Conservation (phyloP, 2,888 invertebrate genomes). For the Dryococelus australis region DNA sequence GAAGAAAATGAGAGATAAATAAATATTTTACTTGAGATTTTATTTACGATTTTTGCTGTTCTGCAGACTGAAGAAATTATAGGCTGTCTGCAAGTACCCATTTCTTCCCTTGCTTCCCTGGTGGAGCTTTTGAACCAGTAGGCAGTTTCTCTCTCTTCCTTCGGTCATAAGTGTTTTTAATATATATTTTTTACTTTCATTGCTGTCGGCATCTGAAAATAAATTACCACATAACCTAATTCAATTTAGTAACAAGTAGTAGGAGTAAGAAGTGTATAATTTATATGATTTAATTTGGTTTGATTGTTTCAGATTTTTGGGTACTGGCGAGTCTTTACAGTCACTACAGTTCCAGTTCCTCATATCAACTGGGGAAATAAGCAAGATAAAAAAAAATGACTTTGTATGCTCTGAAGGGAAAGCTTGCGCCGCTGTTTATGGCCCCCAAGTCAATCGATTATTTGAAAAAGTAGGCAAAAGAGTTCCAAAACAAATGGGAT, state of each 20-base stretch:
- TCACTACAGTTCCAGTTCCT: conserved; percentile 26
- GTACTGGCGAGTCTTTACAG: neutral
- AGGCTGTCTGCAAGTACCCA: conserved; percentile 37
- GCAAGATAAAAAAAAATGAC: neutral
- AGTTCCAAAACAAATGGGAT: conserved; percentile 19
- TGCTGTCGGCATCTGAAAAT: conserved; percentile 38
- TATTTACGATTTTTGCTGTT: neutral
- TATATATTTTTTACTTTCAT: conserved; percentile 43
- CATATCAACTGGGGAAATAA: neutral
- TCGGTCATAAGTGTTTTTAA: conserved; percentile 41
- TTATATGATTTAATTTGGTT: neutral
- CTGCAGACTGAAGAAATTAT: conserved; percentile 26
- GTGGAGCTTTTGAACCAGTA: conserved; percentile 33
- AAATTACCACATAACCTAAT: neutral
- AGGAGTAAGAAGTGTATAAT: no score
- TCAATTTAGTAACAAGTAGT: no score
- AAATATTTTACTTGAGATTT: neutral
- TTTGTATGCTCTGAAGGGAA: neutral
- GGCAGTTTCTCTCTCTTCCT: conserved; percentile 29
- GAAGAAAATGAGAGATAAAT: no score
- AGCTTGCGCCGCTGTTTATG: neutral
- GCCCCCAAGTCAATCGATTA: neutral
- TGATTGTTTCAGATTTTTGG: neutral
- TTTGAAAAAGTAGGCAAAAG: conserved; percentile 26
- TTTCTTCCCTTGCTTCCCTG: conserved; percentile 28